Conservation (phyloP, 2,113 vertebrate genomes). For the western clawed frog (Xenopus tropicalis) region DNA sequence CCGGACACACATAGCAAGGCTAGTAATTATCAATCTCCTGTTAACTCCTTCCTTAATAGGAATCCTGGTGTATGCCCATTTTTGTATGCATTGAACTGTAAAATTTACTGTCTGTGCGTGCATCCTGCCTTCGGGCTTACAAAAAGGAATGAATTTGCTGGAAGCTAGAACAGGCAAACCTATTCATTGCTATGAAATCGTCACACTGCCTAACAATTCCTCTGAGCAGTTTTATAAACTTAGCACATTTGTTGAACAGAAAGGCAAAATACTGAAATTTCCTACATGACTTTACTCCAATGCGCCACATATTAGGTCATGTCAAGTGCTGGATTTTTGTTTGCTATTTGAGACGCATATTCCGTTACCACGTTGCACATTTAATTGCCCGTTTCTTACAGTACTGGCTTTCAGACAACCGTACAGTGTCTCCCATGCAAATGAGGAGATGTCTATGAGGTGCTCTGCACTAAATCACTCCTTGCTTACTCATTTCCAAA, state of each 20-base stretch:
- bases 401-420: slow-evolving; percentile 47
- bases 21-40: background rate
- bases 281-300: slow-evolving; percentile 46
- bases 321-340: background rate
- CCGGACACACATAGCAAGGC: background rate
- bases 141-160: slow-evolving; percentile 8
- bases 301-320: slow-evolving; percentile 43
- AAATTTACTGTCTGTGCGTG: background rate
- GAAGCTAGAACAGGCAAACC: background rate
- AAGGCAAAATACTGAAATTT: slow-evolving; percentile 49
- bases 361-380: slow-evolving; percentile 27
- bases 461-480: slow-evolving; percentile 53
- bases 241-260: slow-evolving; percentile 1
- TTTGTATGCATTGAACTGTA: background rate
- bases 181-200: background rate
- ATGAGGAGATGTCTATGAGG: slow-evolving; percentile 39
- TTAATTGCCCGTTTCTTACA: slow-evolving; percentile 34
- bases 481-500: slow-evolving; percentile 45
- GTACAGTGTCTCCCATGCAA: slow-evolving; percentile 50
- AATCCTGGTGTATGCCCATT: background rate
- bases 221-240: background rate
- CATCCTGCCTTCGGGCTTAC: background rate
- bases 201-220: background rate
- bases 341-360: slow-evolving; percentile 49
- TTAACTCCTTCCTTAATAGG: background rate